Base-by-base conservation (phyloP, 2,797 vertebrate genomes). In the Okamejei kenojei region DNA sequence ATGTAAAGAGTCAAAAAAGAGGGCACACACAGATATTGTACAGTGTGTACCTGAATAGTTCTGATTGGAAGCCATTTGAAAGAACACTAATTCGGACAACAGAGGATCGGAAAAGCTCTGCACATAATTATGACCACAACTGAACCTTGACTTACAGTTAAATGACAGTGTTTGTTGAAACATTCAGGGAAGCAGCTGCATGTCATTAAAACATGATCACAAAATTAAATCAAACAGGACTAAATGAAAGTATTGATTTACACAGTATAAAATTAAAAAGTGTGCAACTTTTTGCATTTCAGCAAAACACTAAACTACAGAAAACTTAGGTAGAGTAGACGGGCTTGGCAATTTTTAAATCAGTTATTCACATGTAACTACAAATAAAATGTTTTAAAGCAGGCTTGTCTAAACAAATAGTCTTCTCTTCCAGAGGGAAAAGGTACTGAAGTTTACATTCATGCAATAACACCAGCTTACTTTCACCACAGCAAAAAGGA, bases 201-300 rank as follows among this genome's bases (percentile, higher is more conserved):
- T 68, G n/a, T 65, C 17, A 74, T 92, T 92, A 76, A 76, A 92
- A 76, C 71, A 92, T 88, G 84, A 88, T 88, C 58, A 84, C 82
- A 88, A 88, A 68, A 88, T 88, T 68, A 88, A 88, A n/a, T 91
- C 23, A 73, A 91, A 88, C 19, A 90, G 45, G 73, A 92, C 11
- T 54, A 91, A 91, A 4, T 92, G 23, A 71, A 92, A 92, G 38
- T 74, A 76, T 58, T 32, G 9, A 76, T 92, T 92, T 92, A 92
- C 35, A 61, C 10, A 65, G 84, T 88, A 88, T 32, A 88, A 68
- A 68, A 68, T 91, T 74, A 68, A 73, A 68, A 74, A 54, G 68
- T 74, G 35, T 54, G 35, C 88, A 73, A 91, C 68, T 91, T 73
- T 21, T 15, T 91, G 68, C 73, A 92, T 76, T 92, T 38, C 73